phyloP scores from a whole-genome alignment of 1,140 invertebrate species.

The Cydia pomonella region DNA sequence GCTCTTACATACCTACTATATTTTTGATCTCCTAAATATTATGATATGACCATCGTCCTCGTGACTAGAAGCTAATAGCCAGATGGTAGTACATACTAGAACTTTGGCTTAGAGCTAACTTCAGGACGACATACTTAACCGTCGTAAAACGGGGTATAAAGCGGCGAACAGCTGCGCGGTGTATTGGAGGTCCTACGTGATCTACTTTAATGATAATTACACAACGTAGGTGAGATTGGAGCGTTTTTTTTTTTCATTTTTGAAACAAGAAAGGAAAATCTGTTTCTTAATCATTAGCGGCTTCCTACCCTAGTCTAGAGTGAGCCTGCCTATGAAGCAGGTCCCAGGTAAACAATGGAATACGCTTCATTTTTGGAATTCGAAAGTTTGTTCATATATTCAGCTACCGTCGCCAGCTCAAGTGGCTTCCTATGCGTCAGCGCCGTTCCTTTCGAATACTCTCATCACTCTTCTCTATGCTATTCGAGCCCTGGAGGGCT shows the following conservation, averaged over 20 bases:
- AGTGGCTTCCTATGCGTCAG: too few relatives aligned
- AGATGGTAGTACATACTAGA: slow-evolving; percentile 1
- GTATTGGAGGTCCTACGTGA: slow-evolving; percentile 41
- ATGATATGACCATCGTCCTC: slow-evolving; percentile 1
- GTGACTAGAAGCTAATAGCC: neutral
- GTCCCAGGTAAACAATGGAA: too few relatives aligned
- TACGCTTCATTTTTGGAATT: too few relatives aligned
- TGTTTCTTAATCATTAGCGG: too few relatives aligned
- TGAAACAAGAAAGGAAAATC: neutral
- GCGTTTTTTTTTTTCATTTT: slow-evolving; percentile 43
- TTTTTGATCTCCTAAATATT: neutral
- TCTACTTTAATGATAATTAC: slow-evolving; percentile 56
- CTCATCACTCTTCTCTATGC: too few relatives aligned
- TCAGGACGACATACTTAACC: neutral
- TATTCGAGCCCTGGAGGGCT: too few relatives aligned
- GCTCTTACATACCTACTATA: neutral
- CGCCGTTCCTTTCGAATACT: too few relatives aligned
- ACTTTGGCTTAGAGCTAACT: neutral
- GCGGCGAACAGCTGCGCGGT: slow-evolving; percentile 49
- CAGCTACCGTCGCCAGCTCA: too few relatives aligned
- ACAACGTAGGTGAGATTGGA: slow-evolving; percentile 46
- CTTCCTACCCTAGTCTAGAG: too few relatives aligned
- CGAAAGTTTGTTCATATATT: too few relatives aligned
- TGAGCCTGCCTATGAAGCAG: too few relatives aligned
- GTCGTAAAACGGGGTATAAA: slow-evolving; percentile 56